phyloP scores from a whole-genome alignment of 2,888 invertebrate species.

The Taphrorychus bicolor region DNA sequence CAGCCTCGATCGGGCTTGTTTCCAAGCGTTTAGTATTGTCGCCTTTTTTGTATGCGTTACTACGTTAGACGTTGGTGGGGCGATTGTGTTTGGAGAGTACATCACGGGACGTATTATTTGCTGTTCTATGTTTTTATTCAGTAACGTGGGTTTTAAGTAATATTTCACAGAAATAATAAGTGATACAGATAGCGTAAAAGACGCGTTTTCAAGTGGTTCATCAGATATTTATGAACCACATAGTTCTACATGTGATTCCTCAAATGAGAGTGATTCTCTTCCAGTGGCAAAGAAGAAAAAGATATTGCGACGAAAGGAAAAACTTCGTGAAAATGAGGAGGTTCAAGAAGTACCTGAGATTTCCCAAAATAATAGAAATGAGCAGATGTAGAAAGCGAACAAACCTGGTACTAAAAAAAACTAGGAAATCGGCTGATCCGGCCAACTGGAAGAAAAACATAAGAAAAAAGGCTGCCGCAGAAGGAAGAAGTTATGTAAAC shows the following conservation, averaged over 20 bases:
- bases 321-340: neutral
- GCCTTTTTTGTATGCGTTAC: too few relatives aligned
- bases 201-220: neutral
- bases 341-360: neutral
- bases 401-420: constrained; percentile 1
- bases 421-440: constrained; percentile 15
- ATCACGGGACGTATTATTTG: neutral
- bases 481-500: constrained; percentile 17
- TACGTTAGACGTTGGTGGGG: neutral
- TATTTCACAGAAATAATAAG: too few relatives aligned
- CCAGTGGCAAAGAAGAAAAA: neutral
- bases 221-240: neutral
- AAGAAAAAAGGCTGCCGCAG: constrained; percentile 17
- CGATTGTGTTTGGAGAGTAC: neutral
- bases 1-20: neutral
- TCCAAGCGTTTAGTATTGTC: neutral
- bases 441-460: constrained; percentile 17
- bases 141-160: neutral
- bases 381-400: neutral
- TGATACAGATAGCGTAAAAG: neutral
- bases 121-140: neutral
- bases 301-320: neutral
- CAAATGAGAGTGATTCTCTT: neutral
- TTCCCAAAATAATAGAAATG: neutral
- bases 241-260: neutral